phyloP scores from a whole-genome alignment of 2,113 vertebrate genomes.

The Phrynosoma blainvillii region DNA sequence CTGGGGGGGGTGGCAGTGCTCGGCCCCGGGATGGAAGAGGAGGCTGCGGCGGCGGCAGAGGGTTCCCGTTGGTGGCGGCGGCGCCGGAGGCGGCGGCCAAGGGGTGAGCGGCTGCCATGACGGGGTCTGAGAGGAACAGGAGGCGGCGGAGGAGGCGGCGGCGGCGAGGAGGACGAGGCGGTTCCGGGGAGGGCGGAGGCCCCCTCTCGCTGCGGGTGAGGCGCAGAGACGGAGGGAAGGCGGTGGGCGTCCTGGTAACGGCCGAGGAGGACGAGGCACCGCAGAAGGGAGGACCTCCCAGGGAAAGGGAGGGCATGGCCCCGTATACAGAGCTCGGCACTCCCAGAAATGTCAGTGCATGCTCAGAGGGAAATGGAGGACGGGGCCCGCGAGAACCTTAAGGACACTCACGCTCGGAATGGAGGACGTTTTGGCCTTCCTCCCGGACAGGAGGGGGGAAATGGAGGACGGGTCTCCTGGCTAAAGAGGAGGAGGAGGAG shows the following conservation, averaged over 20 bases:
- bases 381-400: no score
- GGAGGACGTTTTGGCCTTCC: no score
- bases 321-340: no score
- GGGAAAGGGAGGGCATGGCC: no score
- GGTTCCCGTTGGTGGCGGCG: slow-evolving; percentile 31
- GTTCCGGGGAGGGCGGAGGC: neutral
- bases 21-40: slow-evolving; percentile 73
- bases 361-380: no score
- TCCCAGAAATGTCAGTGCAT: no score
- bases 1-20: slow-evolving; percentile 67
- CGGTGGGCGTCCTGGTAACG: neutral
- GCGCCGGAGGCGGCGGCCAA: slow-evolving; percentile 38
- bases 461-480: no score
- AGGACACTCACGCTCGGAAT: neutral
- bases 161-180: neutral
- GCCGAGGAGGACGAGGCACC: neutral
- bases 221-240: neutral
- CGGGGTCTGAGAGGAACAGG: slow-evolving; percentile 36
- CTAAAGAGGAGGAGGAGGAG: no score
- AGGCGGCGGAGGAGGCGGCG: neutral
- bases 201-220: slow-evolving; percentile 24
- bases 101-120: slow-evolving; percentile 47
- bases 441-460: no score
- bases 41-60: slow-evolving; percentile 50
- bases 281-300: neutral